Evolutionary conservation across 2,888 invertebrate species (phyloP), one percentile per base, ranked within the genome.

Genomic region (Drosophila kokeensis): DNA sequence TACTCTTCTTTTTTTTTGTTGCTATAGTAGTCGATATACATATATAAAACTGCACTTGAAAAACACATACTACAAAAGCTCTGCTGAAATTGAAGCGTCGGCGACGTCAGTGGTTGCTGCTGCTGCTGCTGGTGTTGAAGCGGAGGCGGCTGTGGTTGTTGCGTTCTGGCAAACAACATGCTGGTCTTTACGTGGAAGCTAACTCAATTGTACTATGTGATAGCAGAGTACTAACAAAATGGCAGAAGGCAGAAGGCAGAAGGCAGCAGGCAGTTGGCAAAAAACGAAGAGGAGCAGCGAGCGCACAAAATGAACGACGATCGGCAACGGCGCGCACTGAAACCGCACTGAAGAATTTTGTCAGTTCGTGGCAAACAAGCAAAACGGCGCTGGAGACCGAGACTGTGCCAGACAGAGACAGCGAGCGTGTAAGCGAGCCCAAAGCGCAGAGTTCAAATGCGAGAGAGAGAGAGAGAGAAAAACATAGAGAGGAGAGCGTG

Each of bases 271-370:
- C 48, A 27, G 27, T 27, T 10, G 27, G 11, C 27, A 29, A 50
- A 50, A 18, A 34, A 52, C 32, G 65, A 55, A 72, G 75, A 74
- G 69, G 68, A 83, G 81, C 87, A 27, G 54, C 54, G 85, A 85
- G 79, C 90, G 79, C 79, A 81, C 88, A 60, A 72, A 78, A 78
- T 87, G 67, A 89, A 69, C 84, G 65, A 89, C 81, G 74, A 82
- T 73, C 90, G 74, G 73, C 80, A 80, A 74, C 83, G 80, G 66
- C 75, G 81, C 82, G 82, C 69, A 76, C 81, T 82, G 66, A 90
- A 86, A 90, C 81, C 89, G 83, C 86, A 90, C 87, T 87, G 89
- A 90, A 90, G 83, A 84, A 86, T 86, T 77, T 78, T 73, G 68
- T 76, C 54, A 64, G 54, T 48, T 53, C 49, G 65, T 74, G 66